phyloP scores from a whole-genome alignment of 2,113 vertebrate species.

The Muscicapa adusta region DNA sequence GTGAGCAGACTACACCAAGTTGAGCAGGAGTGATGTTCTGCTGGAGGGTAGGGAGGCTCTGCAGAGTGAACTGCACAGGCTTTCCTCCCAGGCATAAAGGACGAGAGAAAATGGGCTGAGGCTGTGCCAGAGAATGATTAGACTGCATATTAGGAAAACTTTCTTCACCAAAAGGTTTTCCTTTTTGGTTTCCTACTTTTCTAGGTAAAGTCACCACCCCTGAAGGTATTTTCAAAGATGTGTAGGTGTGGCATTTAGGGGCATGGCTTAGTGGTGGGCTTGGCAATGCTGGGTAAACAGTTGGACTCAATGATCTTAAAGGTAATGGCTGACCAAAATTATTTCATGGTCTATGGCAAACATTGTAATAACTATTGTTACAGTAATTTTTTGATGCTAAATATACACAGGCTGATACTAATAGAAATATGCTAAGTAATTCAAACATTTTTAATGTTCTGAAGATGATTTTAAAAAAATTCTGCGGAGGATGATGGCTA shows the following conservation, averaged over 20 bases:
- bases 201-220: too few relatives aligned
- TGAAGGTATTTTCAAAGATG: not conserved
- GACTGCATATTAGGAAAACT: not conserved
- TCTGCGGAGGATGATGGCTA: not conserved
- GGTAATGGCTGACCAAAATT: not conserved
- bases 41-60: not conserved
- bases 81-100: not conserved
- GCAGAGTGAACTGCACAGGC: not conserved
- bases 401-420: not conserved
- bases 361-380: not conserved
- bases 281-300: not conserved
- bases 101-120: not conserved
- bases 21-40: not conserved
- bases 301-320: not conserved
- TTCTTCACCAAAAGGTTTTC: not conserved
- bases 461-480: not conserved
- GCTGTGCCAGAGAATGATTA: not conserved
- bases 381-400: not conserved
- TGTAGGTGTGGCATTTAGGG: not conserved
- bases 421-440: not conserved
- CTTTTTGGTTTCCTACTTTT: too few relatives aligned
- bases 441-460: not conserved
- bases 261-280: not conserved
- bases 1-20: rapidly evolving
- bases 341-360: not conserved